These are phyloP conservation scores for Unio delphinus DNA, from an alignment of 2,888 invertebrate species.

Conservation along the genomic window DNA sequence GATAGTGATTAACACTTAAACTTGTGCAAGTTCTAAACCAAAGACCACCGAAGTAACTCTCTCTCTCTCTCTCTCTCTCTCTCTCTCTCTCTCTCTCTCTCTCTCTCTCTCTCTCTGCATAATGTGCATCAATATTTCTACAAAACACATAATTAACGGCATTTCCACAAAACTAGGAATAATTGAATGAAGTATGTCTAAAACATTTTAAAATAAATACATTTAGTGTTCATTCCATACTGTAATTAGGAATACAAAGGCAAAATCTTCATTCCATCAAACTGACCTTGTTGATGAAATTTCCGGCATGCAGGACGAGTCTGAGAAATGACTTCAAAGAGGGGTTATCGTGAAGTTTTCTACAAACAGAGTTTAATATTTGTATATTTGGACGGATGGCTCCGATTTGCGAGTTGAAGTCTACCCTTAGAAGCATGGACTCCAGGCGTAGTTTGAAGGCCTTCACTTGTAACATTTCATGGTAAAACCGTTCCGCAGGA, in stretches of 20 bases:
- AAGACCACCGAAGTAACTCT: neutral
- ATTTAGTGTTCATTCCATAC: too few species aligned
- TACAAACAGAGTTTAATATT: constrained; percentile 89
- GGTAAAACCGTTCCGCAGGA: constrained; percentile 73
- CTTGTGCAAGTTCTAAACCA: too few species aligned
- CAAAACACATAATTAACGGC: too few species aligned
- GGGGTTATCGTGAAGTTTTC: constrained; percentile 78
- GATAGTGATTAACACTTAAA: too few species aligned
- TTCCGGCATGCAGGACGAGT: constrained; percentile 94
- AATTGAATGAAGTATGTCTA: too few species aligned
- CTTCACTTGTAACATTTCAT: constrained; percentile 68
- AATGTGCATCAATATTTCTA: too few species aligned
- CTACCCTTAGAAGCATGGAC: constrained; percentile 94
- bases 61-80: constrained; percentile 4
- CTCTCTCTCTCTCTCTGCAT: too few species aligned
- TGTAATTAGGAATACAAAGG: too few species aligned
- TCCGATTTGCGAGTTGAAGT: constrained; percentile 90
- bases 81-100: constrained; percentile 1
- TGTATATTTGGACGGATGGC: constrained; percentile 92
- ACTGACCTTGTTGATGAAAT: constrained; percentile 91
- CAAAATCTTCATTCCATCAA: neutral
- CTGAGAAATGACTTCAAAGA: constrained; percentile 89
- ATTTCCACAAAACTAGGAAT: too few species aligned
- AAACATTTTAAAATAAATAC: too few species aligned
- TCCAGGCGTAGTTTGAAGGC: constrained; percentile 93